Evolutionary conservation across 1,140 invertebrate genomes (phyloP).

Genomic region (Acromyrmex charruanus): DNA sequence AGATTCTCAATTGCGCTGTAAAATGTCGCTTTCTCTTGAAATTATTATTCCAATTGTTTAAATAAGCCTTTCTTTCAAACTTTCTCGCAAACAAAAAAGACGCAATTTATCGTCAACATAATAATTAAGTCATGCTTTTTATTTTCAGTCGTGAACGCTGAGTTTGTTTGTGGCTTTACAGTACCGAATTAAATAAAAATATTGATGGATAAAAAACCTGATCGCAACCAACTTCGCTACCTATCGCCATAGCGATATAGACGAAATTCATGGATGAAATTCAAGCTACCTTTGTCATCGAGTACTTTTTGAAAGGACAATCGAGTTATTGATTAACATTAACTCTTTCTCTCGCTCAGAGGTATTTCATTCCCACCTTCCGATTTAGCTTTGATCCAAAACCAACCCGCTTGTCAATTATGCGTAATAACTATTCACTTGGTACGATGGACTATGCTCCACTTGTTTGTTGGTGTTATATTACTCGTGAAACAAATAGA

Average conservation of each 20-base stretch:
- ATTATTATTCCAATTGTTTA: background rate
- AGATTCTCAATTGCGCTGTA: background rate
- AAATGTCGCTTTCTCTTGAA: background rate
- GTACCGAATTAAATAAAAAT: slow-evolving; percentile 4
- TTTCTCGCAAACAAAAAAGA: background rate
- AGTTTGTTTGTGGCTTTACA: background rate
- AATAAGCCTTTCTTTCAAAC: background rate
- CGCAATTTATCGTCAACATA: background rate
- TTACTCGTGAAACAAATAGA: slow-evolving; percentile 3
- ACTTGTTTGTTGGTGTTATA: background rate
- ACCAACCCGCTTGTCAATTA: slow-evolving; percentile 29
- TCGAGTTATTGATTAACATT: slow-evolving; percentile 35
- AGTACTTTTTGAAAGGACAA: slow-evolving; percentile 31
- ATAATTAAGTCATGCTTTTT: background rate
- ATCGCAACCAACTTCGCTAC: background rate
- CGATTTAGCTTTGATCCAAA: slow-evolving; percentile 33
- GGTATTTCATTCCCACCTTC: slow-evolving; percentile 8
- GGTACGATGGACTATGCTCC: background rate
- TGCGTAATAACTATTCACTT: slow-evolving; percentile 38
- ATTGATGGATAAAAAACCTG: background rate
- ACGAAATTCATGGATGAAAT: slow-evolving; percentile 23
- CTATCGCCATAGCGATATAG: background rate
- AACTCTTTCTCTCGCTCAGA: slow-evolving; percentile 14
- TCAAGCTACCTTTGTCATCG: slow-evolving; percentile 13
- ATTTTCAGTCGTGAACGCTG: background rate